Evolutionary conservation across 2,888 invertebrate species (phyloP), one percentile per base, ranked within the genome.

Genomic region (Papilio elwesi): DNA sequence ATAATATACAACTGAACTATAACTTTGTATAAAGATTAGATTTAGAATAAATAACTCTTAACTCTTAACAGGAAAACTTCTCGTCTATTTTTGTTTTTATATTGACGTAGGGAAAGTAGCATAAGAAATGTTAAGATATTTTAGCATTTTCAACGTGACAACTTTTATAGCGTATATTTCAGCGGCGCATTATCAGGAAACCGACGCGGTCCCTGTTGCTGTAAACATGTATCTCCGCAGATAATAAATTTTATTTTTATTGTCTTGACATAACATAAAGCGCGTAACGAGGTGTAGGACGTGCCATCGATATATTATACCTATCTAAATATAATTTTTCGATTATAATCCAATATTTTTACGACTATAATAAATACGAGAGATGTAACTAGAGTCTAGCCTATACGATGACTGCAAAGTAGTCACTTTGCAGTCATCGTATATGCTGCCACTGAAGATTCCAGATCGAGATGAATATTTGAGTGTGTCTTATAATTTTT

Each of bases 241-340:
- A 68, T 13, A 64, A 57, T 73, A 73, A 68, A 72, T 72, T 64
- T 48, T 1, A n/a, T 49, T 73, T 68, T 73, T 73, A 64, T 55
- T 57, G 38, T 57, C 16, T 15, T 64, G 55, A 15, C 13, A n/a
- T 63, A 63, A 64, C 36, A 53, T 63, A 16, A 47, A 66, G 48
- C 11, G 6, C 43, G 68, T 15, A 64, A 49, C 15, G 38, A 26
- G n/a, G n/a, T 13, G 52, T 48, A 12, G 43, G 38, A 71, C 13
- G 51, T n/a, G 9, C 43, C 36, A 36, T 13, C 1, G 9, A 9
- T 49, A 51, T 36, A 16, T 9, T 13, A 26, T 26, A 26, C 51
- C 48, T 59, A 62, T 59, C 38, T 59, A 59, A 43, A 49, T 49
- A 43, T 43, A 9, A 4, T 43, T 43, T 43, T 43, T 43, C 7